A percentile compares a stretch with the other conserved stretches of the same genome.
phyloP scores from a whole-genome alignment of 1,140 invertebrate species.

The Drosophila burlai region DNA sequence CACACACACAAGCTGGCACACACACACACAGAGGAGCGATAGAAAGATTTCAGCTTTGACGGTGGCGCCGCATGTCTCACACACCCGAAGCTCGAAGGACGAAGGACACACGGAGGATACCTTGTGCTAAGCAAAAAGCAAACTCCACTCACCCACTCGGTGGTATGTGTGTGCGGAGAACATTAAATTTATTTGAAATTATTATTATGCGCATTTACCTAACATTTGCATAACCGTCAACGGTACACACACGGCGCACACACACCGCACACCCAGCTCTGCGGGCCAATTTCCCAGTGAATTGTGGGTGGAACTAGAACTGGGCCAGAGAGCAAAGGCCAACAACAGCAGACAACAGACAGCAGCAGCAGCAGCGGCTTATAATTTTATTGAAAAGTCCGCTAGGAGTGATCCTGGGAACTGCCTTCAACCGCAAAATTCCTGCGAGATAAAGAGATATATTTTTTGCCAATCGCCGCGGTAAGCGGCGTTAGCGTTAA shows the following conservation, averaged over 20 bases:
- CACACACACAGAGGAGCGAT: conserved; percentile 15
- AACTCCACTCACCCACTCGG: conserved; percentile 7
- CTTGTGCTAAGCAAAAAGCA: conserved; percentile 39
- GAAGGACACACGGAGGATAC: conserved; percentile 27
- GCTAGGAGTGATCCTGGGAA: conserved; percentile 20
- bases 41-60: conserved; percentile 49
- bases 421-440: conserved; percentile 7
- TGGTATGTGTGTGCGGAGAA: conserved; percentile 35
- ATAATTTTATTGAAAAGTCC: conserved; percentile 55
- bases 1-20: conserved; percentile 12
- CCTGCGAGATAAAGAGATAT: conserved; percentile 31
- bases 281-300: conserved; percentile 39
- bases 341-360: neutral
- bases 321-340: conserved; percentile 33
- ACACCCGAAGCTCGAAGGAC: conserved; percentile 15
- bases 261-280: conserved; percentile 9
- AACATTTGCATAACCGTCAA: conserved; percentile 63
- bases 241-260: conserved; percentile 12
- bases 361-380: conserved; percentile 11
- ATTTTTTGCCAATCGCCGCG: conserved; percentile 38
- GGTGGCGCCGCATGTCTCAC: conserved; percentile 59
- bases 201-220: conserved; percentile 66
- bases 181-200: conserved; percentile 67
- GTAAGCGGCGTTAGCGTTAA: too few species aligned
- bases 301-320: conserved; percentile 20